A percentile compares a stretch with the other conserved stretches of the same genome.
phyloP scores from a whole-genome alignment of 2,888 invertebrate genomes.

The Cryptus armator region DNA sequence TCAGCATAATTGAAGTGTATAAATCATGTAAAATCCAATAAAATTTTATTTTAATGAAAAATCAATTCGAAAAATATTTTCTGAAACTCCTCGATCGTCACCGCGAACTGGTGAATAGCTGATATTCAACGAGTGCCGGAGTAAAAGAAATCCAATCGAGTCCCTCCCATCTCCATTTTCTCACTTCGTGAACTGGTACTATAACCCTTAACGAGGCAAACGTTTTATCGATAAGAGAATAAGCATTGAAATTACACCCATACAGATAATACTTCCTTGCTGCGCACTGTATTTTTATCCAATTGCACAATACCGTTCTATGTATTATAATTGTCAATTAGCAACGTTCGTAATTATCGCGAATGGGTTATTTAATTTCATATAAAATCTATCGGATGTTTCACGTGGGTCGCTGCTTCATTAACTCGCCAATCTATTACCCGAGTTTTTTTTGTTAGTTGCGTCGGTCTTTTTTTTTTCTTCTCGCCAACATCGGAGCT shows the following conservation, averaged over 20 bases:
- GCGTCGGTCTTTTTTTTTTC: background rate
- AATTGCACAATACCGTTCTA: background rate
- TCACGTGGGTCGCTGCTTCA: background rate
- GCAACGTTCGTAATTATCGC: background rate
- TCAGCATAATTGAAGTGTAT: background rate
- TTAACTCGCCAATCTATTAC: background rate
- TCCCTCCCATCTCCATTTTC: background rate
- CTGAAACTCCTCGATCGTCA: conserved; percentile 20
- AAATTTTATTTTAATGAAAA: background rate
- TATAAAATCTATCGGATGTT: background rate
- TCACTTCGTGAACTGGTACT: background rate
- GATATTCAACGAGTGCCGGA: conserved; percentile 39
- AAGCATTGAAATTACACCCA: conserved; percentile 8
- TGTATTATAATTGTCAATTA: conserved; percentile 18
- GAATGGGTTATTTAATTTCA: background rate
- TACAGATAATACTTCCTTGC: background rate
- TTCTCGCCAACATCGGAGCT: background rate
- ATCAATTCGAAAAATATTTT: conserved; percentile 10
- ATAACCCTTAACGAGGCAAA: conserved; percentile 46
- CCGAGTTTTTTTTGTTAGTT: background rate
- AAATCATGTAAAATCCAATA: conserved; percentile 15
- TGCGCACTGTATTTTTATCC: background rate
- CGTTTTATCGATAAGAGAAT: conserved; percentile 39
- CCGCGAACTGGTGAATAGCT: background rate
- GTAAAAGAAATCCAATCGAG: conserved; percentile 39